phyloP scores from a whole-genome alignment of 2,113 vertebrate species.

The Tangachromis dhanisi region DNA sequence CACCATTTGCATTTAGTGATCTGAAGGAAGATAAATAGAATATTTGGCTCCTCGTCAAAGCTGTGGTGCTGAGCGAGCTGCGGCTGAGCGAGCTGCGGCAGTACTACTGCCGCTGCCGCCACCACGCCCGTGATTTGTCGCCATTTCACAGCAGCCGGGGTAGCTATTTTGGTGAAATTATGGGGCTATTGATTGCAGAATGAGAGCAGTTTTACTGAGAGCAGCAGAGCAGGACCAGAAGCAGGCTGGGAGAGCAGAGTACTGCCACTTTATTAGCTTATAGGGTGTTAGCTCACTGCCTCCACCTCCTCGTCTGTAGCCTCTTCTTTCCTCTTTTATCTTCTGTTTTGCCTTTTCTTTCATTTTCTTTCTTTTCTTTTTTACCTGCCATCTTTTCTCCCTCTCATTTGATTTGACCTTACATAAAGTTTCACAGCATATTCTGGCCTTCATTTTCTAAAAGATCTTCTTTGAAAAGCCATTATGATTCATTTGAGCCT shows the following conservation, averaged over 20 bases:
- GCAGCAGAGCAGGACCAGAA: constrained; percentile 61
- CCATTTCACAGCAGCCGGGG: constrained; percentile 72
- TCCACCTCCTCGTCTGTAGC: neutral
- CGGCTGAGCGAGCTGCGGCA: neutral
- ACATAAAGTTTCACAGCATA: neutral
- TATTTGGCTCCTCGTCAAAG: constrained; percentile 27
- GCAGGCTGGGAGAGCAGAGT: constrained; percentile 38
- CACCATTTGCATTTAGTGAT: constrained; percentile 30
- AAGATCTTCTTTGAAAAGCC: constrained; percentile 31
- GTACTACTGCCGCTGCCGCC: neutral
- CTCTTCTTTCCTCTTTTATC: neutral
- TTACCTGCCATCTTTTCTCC: neutral
- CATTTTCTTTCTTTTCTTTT: neutral
- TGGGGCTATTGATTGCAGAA: constrained; percentile 81
- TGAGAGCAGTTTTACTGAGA: constrained; percentile 77
- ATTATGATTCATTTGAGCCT: constrained; percentile 44
- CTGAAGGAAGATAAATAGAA: constrained; percentile 28
- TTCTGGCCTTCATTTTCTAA: constrained; percentile 32
- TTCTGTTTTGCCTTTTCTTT: neutral
- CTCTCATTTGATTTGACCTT: neutral
- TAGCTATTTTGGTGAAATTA: constrained; percentile 83
- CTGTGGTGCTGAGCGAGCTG: neutral
- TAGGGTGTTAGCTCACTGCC: constrained; percentile 16
- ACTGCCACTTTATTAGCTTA: constrained; percentile 64
- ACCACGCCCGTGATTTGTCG: constrained; percentile 67